These are phyloP conservation scores for Ariopsis seemanni DNA, from an alignment of 2,113 vertebrate genomes.

Conservation along the genomic window DNA sequence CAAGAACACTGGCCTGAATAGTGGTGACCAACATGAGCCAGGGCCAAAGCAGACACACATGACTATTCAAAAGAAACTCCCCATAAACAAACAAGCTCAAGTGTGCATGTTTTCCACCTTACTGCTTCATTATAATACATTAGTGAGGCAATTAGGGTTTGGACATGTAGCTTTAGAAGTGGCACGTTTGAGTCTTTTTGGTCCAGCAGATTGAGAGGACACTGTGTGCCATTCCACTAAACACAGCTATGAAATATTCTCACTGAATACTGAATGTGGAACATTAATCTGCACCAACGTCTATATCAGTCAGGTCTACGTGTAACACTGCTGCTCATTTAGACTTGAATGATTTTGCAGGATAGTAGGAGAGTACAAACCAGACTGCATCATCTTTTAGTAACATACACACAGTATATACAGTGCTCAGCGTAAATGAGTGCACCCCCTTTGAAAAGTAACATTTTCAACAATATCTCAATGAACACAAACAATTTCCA, in stretches of 20 bases:
- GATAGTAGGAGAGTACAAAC: neutral
- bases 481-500: too few relatives aligned
- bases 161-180: slow-evolving; percentile 58
- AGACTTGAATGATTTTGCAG: neutral
- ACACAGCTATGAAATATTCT: slow-evolving; percentile 59
- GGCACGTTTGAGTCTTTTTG: slow-evolving; percentile 73
- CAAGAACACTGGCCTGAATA: slow-evolving; percentile 56
- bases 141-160: slow-evolving; percentile 69
- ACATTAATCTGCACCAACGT: neutral
- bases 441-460: too few relatives aligned
- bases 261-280: slow-evolving; percentile 38
- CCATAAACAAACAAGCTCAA: slow-evolving; percentile 31
- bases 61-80: slow-evolving; percentile 54
- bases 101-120: slow-evolving; percentile 38
- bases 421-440: too few relatives aligned
- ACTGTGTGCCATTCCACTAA: slow-evolving; percentile 62
- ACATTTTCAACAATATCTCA: too few relatives aligned
- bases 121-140: slow-evolving; percentile 73
- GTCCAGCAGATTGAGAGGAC: slow-evolving; percentile 69
- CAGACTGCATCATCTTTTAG: neutral
- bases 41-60: slow-evolving; percentile 51
- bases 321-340: neutral
- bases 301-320: neutral
- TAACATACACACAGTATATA: neutral
- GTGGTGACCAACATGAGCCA: slow-evolving; percentile 49